phyloP scores from a whole-genome alignment of 1,140 invertebrate genomes.

The Aphaenogaster rudis region DNA sequence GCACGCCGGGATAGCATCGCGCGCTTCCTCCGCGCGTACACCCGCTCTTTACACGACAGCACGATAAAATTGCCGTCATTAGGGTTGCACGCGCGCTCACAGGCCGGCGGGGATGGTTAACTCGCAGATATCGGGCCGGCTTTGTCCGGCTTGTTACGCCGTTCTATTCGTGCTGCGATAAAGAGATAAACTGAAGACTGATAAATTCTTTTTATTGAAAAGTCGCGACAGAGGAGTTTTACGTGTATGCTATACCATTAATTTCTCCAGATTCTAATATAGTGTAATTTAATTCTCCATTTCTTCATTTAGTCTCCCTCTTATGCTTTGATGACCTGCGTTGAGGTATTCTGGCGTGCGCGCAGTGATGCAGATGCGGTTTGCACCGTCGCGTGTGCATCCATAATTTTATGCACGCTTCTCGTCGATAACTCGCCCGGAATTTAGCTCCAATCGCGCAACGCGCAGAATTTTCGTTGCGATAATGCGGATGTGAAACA shows the following conservation, averaged over 20 bases:
- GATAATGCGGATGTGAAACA: background rate
- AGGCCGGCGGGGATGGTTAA: constrained; percentile 45
- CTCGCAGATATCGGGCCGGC: constrained; percentile 59
- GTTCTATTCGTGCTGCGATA: background rate
- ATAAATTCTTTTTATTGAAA: constrained; percentile 13
- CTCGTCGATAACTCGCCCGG: constrained; percentile 19
- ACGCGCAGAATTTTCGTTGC: background rate
- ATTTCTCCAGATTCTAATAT: background rate
- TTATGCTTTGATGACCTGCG: background rate
- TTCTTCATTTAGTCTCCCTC: background rate
- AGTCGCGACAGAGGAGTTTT: background rate
- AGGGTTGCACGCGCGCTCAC: constrained; percentile 50
- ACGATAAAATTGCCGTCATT: constrained; percentile 77
- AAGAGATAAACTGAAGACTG: background rate
- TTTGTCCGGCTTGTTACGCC: constrained; percentile 67
- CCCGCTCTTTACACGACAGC: constrained; percentile 71
- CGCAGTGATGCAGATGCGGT: constrained; percentile 14
- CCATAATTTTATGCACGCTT: constrained; percentile 32
- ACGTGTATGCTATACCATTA: background rate
- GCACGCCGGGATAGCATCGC: constrained; percentile 66
- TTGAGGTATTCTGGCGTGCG: constrained; percentile 4
- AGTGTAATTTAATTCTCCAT: background rate
- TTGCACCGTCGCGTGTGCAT: constrained; percentile 19
- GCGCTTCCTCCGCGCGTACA: constrained; percentile 45
- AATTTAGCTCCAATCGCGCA: constrained; percentile 21